Percentiles rank a stretch among this genome's conserved stretches.
Evolutionary conservation across 2,797 vertebrate species (phyloP).

Genomic region (Eulemur coronatus): DNA sequence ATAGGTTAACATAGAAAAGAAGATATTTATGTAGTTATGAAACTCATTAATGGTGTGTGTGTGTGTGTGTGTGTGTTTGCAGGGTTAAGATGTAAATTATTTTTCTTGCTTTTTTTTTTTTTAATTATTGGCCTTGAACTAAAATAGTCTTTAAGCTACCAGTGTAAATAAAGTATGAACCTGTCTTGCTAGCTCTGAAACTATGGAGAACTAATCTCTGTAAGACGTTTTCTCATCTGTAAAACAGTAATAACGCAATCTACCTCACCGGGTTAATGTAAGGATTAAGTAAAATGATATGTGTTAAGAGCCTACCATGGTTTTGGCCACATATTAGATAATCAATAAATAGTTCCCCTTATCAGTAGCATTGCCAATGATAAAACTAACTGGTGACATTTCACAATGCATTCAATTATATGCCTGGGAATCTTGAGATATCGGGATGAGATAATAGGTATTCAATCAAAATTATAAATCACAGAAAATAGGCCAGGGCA

Average conservation of each 20-base stretch:
- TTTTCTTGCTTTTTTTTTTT: background rate
- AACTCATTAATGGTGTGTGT: background rate
- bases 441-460: background rate
- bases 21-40: background rate
- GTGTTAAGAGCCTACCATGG: background rate
- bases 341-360: background rate
- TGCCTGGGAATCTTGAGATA: background rate
- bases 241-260: background rate
- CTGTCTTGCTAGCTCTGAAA: background rate
- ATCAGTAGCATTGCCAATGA: background rate
- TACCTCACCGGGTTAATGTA: background rate
- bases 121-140: background rate
- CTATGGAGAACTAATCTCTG: background rate
- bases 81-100: background rate
- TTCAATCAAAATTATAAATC: background rate
- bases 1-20: background rate
- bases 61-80: background rate
- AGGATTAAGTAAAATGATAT: background rate
- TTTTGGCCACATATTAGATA: background rate
- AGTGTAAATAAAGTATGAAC: background rate
- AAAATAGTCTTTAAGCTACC: background rate
- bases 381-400: background rate
- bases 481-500: background rate
- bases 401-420: background rate
- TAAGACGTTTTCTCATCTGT: background rate